A percentile compares a stretch with the other conserved stretches of the same genome.
Evolutionary conservation across 1,140 invertebrate species (phyloP).

Genomic region (Cephus cinctus): DNA sequence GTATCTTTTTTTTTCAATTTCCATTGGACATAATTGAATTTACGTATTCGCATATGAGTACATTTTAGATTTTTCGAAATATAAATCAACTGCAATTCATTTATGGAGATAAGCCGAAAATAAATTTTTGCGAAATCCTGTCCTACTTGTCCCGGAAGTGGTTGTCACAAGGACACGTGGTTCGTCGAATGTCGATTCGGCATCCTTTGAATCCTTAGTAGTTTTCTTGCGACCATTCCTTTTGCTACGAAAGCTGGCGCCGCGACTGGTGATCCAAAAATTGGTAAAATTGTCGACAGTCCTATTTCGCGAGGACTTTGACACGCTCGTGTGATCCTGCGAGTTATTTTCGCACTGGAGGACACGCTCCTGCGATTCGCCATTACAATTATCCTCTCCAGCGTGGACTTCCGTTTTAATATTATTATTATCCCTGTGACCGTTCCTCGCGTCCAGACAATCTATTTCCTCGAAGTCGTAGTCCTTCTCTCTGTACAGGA

Average conservation of each 20-base stretch:
- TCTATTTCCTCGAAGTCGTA: too few species aligned
- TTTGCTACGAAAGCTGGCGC: slow-evolving; percentile 35
- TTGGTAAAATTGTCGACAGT: slow-evolving; percentile 39
- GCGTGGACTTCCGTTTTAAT: too few species aligned
- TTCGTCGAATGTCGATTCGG: slow-evolving; percentile 19
- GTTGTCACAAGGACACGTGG: slow-evolving; percentile 23
- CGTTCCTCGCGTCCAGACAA: too few species aligned
- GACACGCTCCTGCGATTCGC: too few species aligned
- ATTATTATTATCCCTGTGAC: too few species aligned
- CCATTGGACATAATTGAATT: too few species aligned
- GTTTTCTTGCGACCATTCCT: slow-evolving; percentile 31
- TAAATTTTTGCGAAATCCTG: background rate
- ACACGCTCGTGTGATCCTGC: slow-evolving; percentile 1
- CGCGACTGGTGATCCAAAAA: slow-evolving; percentile 32
- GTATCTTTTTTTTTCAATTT: too few species aligned
- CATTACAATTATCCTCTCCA: too few species aligned
- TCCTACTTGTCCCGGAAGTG: slow-evolving; percentile 40
- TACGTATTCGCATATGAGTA: too few species aligned
- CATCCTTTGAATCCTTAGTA: slow-evolving; percentile 29
- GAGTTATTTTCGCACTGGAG: background rate
- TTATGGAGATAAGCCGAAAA: background rate
- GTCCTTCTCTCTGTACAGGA: too few species aligned
- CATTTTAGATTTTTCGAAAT: too few species aligned
- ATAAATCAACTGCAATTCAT: too few species aligned
- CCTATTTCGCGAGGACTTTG: slow-evolving; percentile 25